Evolutionary conservation across 2,113 vertebrate genomes (phyloP).

Genomic region (Pristiophorus japonicus): DNA sequence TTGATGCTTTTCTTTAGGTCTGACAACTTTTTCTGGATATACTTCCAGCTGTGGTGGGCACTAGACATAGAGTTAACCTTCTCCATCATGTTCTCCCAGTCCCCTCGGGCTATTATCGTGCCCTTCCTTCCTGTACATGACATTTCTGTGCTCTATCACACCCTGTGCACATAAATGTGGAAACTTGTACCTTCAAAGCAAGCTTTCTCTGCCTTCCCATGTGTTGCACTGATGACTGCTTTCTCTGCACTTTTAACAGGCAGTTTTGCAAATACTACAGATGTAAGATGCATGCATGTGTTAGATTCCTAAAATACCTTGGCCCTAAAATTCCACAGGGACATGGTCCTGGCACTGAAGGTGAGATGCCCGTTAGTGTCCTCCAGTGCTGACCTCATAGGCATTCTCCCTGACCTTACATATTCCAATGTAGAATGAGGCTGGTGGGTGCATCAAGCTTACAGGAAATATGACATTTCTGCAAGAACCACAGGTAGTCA

Average conservation of each 20-base stretch:
- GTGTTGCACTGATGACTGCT: not conserved
- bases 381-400: not conserved
- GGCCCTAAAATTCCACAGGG: not conserved
- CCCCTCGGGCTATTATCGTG: not conserved
- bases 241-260: not conserved
- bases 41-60: conserved; percentile 7
- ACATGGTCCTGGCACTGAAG: not conserved
- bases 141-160: not conserved
- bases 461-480: not conserved
- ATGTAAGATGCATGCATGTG: not conserved
- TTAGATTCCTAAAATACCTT: not conserved
- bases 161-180: not conserved
- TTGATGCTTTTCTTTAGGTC: not conserved
- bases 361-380: not conserved
- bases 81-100: not conserved
- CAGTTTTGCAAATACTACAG: not conserved
- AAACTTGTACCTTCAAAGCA: not conserved
- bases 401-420: too few relatives aligned
- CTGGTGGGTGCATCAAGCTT: not conserved
- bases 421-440: too few relatives aligned
- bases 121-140: conserved; percentile 5
- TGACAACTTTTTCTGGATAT: not conserved
- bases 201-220: not conserved
- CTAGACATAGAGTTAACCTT: not conserved
- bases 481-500: not conserved